Evolutionary conservation across 2,797 vertebrate genomes (phyloP), one percentile per base, ranked within the genome.

Genomic region (Orientallactaga sibirica): DNA sequence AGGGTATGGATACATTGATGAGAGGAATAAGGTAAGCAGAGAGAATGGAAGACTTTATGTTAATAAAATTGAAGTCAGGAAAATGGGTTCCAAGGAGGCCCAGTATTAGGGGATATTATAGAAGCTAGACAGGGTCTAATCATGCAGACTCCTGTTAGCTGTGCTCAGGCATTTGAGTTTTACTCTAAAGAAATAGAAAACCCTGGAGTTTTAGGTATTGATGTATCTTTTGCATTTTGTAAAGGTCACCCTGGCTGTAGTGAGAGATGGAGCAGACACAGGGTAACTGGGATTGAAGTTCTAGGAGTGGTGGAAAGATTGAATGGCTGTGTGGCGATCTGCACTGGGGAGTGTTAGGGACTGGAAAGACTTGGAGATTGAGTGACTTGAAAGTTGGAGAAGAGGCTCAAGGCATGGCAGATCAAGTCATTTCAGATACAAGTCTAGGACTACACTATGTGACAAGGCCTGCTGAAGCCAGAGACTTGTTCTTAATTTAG

Each of bases 401-500:
- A 74, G 14, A 85, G 29, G 27, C 67, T 95, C 25, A 81, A 86
- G 58, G 61, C 79, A 82, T 15, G 88, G 68, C 64, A 93, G 55
- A 88, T 52, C 14, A 8, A 5, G 80, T 92, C 82, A 76, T 73
- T 27, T 66, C 12, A 66, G 87, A 87, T 89, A 62, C 74, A 62
- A 68, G 74, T 81, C 55, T 37, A 64, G 58, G 43, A 41, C 68
- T 62, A 75, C 14, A 58, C 77, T 66, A 67, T 33, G 43, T 86
- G 37, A 82, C 43, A n/a, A 62, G 11, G 58, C 55, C 48, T 48
- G 71, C 79, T 81, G 78, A 41, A 93, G 52, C 79, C 73, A 33
- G 64, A 71, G 86, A 88, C 52, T 58, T 14, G 48, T 77, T 92
- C 93, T 95, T 93, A 90, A 96, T 95, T 97, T 96, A 94, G 95